These are phyloP conservation scores for Anolis sagrei DNA, from an alignment of 2,113 vertebrate species.

Conservation along the genomic window DNA sequence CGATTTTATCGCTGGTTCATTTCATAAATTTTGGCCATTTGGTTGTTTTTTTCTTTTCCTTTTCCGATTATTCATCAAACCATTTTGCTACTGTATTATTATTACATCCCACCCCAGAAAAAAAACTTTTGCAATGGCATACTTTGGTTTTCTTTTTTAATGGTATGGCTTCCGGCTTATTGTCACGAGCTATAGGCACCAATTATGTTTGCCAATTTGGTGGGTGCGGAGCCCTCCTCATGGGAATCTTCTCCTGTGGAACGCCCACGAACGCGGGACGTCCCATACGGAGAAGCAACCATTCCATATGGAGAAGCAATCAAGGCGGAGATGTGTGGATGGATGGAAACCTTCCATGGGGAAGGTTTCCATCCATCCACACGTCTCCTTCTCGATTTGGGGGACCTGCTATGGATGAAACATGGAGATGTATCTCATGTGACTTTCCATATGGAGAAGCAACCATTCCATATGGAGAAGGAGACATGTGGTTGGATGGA, in stretches of 20 bases:
- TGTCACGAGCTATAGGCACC: constrained; percentile 16
- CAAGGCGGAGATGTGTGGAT: too few relatives aligned
- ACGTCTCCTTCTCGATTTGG: too few relatives aligned
- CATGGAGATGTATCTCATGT: too few relatives aligned
- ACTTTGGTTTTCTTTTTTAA: constrained; percentile 44
- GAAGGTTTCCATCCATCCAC: too few relatives aligned
- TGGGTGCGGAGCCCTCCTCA: background rate
- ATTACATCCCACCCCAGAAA: constrained; percentile 33
- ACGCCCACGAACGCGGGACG: background rate
- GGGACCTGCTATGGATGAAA: too few relatives aligned
- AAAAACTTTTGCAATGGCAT: constrained; percentile 19
- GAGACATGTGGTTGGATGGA: too few relatives aligned
- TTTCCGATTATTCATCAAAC: constrained; percentile 74
- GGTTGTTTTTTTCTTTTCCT: constrained; percentile 32
- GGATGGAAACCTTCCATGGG: too few relatives aligned
- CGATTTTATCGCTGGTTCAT: constrained; percentile 77
- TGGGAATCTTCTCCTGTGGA: background rate
- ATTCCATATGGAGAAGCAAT: background rate
- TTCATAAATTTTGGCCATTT: constrained; percentile 77
- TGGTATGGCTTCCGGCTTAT: constrained; percentile 16
- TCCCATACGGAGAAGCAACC: background rate
- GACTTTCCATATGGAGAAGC: too few relatives aligned
- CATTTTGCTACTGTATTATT: constrained; percentile 89
- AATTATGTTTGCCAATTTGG: background rate
- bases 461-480: too few relatives aligned